A percentile compares a stretch with the other conserved stretches of the same genome.
These are phyloP conservation scores for Ylistrum balloti DNA, from an alignment of 1,140 invertebrate species.

Conservation along the genomic window DNA sequence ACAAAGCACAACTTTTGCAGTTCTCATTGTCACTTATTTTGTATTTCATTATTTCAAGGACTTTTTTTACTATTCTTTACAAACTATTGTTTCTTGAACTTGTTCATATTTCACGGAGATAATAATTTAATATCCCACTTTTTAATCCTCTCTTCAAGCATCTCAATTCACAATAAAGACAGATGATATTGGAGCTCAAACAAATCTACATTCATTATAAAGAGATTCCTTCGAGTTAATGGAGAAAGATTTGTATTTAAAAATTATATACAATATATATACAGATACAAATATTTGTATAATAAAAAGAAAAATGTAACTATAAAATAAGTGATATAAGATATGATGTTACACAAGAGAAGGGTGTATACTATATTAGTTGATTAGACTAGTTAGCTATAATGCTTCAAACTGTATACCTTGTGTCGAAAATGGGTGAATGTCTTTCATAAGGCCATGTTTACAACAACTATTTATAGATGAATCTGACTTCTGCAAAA, in stretches of 20 bases:
- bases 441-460: too few species aligned
- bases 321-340: background rate
- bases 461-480: background rate
- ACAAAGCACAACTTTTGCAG: too few species aligned
- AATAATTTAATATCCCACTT: too few species aligned
- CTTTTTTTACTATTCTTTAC: too few species aligned
- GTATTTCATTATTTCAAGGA: too few species aligned
- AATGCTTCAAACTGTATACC: constrained; percentile 7
- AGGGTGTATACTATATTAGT: background rate
- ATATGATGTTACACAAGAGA: background rate
- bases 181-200: background rate
- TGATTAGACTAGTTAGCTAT: constrained; percentile 16
- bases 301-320: background rate
- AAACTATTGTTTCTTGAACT: too few species aligned
- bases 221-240: background rate
- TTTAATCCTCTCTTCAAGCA: too few species aligned
- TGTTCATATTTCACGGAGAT: too few species aligned
- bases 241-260: background rate
- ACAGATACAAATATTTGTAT: constrained; percentile 20
- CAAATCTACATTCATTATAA: background rate
- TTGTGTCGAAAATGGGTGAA: background rate
- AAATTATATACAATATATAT: background rate
- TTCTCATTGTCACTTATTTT: too few species aligned
- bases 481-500: background rate
- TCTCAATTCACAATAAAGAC: background rate